phyloP scores from a whole-genome alignment of 1,140 invertebrate species.

The Tetraneura akinire region DNA sequence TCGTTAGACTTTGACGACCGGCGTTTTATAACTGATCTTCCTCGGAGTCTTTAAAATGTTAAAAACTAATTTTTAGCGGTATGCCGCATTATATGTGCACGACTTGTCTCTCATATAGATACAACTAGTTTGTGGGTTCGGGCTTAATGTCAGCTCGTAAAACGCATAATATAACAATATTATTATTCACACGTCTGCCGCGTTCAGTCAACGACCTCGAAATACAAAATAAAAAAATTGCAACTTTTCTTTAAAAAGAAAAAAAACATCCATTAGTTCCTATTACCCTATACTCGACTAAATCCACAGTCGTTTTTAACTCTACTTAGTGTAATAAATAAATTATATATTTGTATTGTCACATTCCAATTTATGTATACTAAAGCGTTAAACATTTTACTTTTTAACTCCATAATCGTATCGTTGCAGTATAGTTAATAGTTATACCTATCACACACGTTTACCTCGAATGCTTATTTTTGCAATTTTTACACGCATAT shows the following conservation, averaged over 20 bases:
- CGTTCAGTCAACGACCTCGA: constrained; percentile 22
- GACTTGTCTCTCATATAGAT: constrained; percentile 12
- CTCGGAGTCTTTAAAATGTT: neutral
- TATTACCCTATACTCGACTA: neutral
- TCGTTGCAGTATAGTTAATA: neutral
- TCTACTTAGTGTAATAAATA: no score
- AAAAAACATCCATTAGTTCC: neutral
- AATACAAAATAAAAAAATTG: neutral
- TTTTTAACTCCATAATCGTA: neutral
- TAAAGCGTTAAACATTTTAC: neutral
- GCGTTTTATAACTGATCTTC: constrained; percentile 20
- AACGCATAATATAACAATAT: constrained; percentile 5
- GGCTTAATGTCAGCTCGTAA: constrained; percentile 18
- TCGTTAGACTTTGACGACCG: neutral
- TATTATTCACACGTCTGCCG: constrained; percentile 12
- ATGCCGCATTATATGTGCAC: constrained; percentile 1
- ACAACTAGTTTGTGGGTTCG: neutral
- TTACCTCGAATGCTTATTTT: neutral
- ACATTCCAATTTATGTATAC: neutral
- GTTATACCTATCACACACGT: neutral
- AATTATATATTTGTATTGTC: neutral
- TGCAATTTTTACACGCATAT: neutral
- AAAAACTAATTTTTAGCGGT: constrained; percentile 21
- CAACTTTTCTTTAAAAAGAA: neutral
- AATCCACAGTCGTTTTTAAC: neutral